phyloP scores from a whole-genome alignment of 2,113 vertebrate species.

The Apeltes quadracus region DNA sequence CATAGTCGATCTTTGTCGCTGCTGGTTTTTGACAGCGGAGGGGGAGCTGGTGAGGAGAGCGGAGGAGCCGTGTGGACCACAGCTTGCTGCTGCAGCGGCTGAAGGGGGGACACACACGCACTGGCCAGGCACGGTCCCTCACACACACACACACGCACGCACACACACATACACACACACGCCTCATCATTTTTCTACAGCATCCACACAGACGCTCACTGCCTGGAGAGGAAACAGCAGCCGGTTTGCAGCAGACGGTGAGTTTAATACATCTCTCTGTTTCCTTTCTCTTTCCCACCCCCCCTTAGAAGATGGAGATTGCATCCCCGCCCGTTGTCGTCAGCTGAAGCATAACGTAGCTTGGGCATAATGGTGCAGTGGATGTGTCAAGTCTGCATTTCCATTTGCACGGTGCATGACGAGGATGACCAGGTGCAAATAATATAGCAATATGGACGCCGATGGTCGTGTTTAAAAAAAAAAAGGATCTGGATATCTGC shows the following conservation, averaged over 20 bases:
- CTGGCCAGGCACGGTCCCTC: conserved; percentile 47
- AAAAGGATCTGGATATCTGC: conserved; percentile 12
- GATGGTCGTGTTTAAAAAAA: neutral
- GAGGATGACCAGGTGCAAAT: conserved; percentile 51
- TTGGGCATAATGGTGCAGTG: conserved; percentile 69
- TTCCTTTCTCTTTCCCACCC: neutral
- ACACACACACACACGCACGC: conserved; percentile 21
- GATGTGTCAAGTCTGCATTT: conserved; percentile 28
- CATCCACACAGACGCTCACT: conserved; percentile 25
- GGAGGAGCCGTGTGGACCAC: conserved; percentile 64
- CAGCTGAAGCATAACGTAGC: neutral
- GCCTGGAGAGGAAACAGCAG: conserved; percentile 31
- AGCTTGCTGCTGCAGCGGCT: conserved; percentile 71
- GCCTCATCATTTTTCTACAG: conserved; percentile 43
- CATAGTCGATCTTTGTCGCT: conserved; percentile 54
- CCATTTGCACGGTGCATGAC: conserved; percentile 36
- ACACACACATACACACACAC: conserved; percentile 39
- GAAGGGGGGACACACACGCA: conserved; percentile 52
- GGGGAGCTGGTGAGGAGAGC: conserved; percentile 59
- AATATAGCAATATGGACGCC: conserved; percentile 49
- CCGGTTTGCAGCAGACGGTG: conserved; percentile 57
- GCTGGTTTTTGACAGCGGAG: conserved; percentile 63
- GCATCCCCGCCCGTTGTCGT: neutral
- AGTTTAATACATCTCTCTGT: conserved; percentile 34
- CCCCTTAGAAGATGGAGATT: neutral